Percentiles rank a stretch among this genome's conserved stretches.
Conservation (phyloP, 1,140 invertebrate species). For the Drosophila suzukii region DNA sequence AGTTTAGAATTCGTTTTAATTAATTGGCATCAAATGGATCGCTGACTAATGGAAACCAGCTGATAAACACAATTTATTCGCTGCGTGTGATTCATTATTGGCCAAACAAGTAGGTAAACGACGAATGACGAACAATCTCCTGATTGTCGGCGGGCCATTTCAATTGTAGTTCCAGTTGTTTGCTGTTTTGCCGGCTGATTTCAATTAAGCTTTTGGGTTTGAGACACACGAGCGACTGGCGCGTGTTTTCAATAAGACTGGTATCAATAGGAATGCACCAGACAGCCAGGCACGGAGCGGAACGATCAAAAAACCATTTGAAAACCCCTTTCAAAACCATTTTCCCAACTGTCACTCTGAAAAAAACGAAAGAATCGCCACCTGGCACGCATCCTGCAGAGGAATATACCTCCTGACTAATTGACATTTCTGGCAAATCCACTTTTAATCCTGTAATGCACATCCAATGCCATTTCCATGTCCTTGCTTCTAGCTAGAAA, state of each 20-base stretch:
- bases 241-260: constrained; percentile 68
- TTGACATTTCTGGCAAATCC: neutral
- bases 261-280: constrained; percentile 26
- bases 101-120: constrained; percentile 58
- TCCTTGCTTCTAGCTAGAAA: constrained; percentile 26
- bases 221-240: constrained; percentile 31
- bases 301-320: constrained; percentile 25
- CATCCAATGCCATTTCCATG: constrained; percentile 11
- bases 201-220: constrained; percentile 41
- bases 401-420: neutral
- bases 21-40: constrained; percentile 30
- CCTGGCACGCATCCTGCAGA: constrained; percentile 26
- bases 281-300: constrained; percentile 48
- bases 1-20: constrained; percentile 14
- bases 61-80: constrained; percentile 54
- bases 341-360: neutral
- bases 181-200: constrained; percentile 34
- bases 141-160: constrained; percentile 54
- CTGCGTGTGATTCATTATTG: constrained; percentile 57
- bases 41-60: constrained; percentile 52
- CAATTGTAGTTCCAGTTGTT: constrained; percentile 49
- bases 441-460: constrained; percentile 32
- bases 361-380: neutral
- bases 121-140: constrained; percentile 18
- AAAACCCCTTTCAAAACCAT: neutral